These are phyloP conservation scores for Spodoptera litura DNA, from an alignment of 1,140 invertebrate genomes.

Conservation along the genomic window DNA sequence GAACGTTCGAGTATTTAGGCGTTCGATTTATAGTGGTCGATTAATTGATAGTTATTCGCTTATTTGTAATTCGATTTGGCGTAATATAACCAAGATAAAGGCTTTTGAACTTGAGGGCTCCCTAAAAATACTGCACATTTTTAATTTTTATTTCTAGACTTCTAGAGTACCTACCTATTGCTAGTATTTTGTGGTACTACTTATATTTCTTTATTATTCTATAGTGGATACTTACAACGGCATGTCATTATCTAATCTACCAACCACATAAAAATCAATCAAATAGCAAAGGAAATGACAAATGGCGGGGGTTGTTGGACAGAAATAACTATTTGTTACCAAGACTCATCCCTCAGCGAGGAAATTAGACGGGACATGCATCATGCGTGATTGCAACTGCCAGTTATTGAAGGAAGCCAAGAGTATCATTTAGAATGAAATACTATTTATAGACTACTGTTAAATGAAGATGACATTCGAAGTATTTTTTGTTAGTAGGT, in stretches of 20 bases:
- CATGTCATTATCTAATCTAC: not conserved
- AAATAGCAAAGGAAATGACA: slow-evolving; percentile 55
- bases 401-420: slow-evolving; percentile 5
- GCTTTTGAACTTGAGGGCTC: no score
- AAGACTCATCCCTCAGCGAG: slow-evolving; percentile 54
- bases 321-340: slow-evolving; percentile 62
- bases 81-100: no score
- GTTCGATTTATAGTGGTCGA: no score
- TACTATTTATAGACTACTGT: slow-evolving; percentile 9
- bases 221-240: no score
- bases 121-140: no score
- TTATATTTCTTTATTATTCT: no score
- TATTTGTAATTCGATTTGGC: no score
- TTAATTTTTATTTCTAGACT: no score
- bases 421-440: not conserved
- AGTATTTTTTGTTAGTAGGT: not conserved
- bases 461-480: not conserved
- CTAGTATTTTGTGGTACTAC: no score
- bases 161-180: no score
- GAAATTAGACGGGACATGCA: slow-evolving; percentile 63
- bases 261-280: slow-evolving; percentile 27
- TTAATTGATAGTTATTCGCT: no score
- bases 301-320: slow-evolving; percentile 53
- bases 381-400: slow-evolving; percentile 36
- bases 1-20: no score